phyloP scores from a whole-genome alignment of 53 echinoderm and acorn worm genomes.

The Actinopyga echinites region DNA sequence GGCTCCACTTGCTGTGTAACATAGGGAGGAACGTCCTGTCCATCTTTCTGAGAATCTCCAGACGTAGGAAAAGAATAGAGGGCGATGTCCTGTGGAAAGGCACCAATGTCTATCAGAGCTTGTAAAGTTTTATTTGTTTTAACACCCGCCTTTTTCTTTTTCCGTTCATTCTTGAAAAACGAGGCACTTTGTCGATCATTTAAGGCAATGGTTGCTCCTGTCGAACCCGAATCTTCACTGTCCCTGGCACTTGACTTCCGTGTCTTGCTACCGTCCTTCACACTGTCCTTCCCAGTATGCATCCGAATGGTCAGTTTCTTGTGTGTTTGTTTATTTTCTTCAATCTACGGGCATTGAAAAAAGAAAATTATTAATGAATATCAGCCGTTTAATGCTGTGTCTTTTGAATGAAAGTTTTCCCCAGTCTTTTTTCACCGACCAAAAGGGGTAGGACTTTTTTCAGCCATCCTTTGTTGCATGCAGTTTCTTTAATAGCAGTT shows the following conservation, averaged over 20 bases:
- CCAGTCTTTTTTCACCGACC: no score
- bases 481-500: no score
- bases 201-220: neutral
- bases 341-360: neutral
- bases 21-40: no score
- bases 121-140: constrained; percentile 40
- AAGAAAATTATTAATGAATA: neutral
- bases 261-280: neutral
- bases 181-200: constrained; percentile 10
- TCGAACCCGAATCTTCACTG: neutral
- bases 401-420: no score
- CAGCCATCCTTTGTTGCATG: no score
- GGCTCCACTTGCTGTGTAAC: no score
- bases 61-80: neutral
- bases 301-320: constrained; percentile 34
- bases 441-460: no score
- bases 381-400: no score
- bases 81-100: constrained; percentile 30
- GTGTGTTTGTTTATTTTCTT: neutral
- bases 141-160: neutral
- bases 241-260: neutral
- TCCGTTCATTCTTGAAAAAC: neutral
- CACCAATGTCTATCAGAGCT: constrained; percentile 52
- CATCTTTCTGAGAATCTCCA: no score
- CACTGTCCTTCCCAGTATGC: neutral